These are phyloP conservation scores for Actinemys pallida DNA, from an alignment of 2,113 vertebrate species.

Conservation along the genomic window DNA sequence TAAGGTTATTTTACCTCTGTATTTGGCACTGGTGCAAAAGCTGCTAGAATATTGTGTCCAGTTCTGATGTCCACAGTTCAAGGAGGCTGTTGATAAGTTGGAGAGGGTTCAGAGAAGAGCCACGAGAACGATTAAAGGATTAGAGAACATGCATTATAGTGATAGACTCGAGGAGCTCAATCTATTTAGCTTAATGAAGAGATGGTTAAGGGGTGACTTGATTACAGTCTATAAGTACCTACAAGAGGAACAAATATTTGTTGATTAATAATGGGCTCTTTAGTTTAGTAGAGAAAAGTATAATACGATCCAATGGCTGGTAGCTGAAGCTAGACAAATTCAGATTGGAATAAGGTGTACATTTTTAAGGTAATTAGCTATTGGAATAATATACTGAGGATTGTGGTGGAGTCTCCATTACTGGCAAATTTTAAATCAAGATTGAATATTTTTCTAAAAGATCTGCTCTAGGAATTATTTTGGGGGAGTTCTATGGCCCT, in stretches of 20 bases:
- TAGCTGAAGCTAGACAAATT: background rate
- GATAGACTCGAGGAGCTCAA: background rate
- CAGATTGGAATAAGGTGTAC: background rate
- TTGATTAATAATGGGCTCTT: background rate
- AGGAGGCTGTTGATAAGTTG: background rate
- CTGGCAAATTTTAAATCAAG: background rate
- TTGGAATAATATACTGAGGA: background rate
- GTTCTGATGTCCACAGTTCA: background rate
- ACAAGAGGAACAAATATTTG: background rate
- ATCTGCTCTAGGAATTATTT: background rate
- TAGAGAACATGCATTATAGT: background rate
- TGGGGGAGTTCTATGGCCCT: background rate
- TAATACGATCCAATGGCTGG: background rate
- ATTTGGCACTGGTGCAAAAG: background rate
- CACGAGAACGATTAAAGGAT: background rate
- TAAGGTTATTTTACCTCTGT: background rate
- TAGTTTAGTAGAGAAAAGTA: background rate
- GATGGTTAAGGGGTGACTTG: background rate
- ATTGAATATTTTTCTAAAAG: background rate
- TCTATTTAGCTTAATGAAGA: background rate
- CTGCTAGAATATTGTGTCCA: background rate
- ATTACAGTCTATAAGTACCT: background rate
- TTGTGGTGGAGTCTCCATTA: background rate
- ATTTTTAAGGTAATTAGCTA: background rate
- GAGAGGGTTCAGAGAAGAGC: background rate